These are phyloP conservation scores for Otolemur crassicaudatus DNA, from an alignment of 2,797 vertebrate species.

Conservation along the genomic window DNA sequence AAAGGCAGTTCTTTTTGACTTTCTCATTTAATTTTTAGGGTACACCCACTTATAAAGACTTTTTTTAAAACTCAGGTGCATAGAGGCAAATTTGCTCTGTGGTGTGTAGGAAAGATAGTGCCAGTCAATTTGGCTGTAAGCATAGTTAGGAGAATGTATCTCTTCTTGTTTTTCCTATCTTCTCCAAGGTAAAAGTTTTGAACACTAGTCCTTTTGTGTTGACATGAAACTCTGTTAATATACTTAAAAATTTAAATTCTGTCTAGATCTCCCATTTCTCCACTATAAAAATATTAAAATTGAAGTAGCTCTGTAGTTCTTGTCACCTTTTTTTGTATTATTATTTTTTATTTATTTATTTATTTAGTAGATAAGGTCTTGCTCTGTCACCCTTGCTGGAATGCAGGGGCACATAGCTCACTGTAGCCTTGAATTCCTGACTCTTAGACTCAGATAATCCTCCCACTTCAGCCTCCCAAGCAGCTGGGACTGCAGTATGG, in stretches of 20 bases:
- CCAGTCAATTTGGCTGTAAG: not conserved
- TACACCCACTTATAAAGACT: not conserved
- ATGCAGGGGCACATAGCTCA: not conserved
- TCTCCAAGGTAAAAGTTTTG: not conserved
- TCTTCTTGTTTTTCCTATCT: not conserved
- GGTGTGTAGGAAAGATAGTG: not conserved
- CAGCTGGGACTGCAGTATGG: not conserved
- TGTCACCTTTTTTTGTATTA: not conserved
- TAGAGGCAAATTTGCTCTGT: not conserved
- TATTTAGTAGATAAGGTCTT: not conserved
- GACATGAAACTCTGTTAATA: not conserved
- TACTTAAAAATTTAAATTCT: not conserved
- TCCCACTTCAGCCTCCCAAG: not conserved
- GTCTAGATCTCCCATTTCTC: not conserved
- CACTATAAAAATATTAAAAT: not conserved
- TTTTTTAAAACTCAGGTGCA: not conserved
- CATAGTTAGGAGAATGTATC: not conserved
- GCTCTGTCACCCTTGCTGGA: not conserved
- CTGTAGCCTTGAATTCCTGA: not conserved
- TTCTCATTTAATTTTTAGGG: slow-evolving; percentile 39
- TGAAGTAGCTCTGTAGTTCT: not conserved
- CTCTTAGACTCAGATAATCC: not conserved
- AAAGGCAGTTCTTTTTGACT: slow-evolving; percentile 20
- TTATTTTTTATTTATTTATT: not conserved
- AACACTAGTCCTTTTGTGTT: not conserved